Evolutionary conservation across 2,888 invertebrate genomes (phyloP), one percentile per base, ranked within the genome.

Genomic region (Geotrupes spiniger): DNA sequence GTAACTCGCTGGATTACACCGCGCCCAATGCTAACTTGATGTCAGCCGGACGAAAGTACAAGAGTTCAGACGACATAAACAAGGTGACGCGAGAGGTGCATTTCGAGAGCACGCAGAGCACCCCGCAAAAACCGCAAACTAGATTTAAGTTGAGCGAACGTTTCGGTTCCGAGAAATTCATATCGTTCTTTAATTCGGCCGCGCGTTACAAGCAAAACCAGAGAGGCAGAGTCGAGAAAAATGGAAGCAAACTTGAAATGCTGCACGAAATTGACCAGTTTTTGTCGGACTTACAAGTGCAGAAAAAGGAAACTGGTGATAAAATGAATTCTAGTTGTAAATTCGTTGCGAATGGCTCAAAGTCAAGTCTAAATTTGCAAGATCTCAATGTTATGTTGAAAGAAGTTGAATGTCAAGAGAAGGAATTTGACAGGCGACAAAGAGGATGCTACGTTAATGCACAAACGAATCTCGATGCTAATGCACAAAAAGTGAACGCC

Each of bases 381-480:
- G 74, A 76, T 53, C 71, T 76, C 1, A 70, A 76, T 33, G 66
- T 70, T 31, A 59, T 76, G 46, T 59, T 77, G 21, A 65, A 68
- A 46, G 70, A 73, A 51, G 70, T 76, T 64, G 75, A 76, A 53
- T 59, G 59, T 10, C 70, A 71, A 2, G 71, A 76, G 40, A 61
- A 63, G 36, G 66, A 69, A 54, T 62, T 73, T 26, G 68, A 70
- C 2, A 64, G 63, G 33, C 64, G 31, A 14, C 21, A 50, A 9
- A 49, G 46, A 41, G 31, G 11, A 31, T 12, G 8, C 8, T 6
- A 21, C 2, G 11, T 10, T 9, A 33, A 33, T 6, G 11, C 9
- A 12, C 3, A 15, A 33, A 33, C 33, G 14, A 21, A 21, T 21
- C 6, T 33, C 12, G 9, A 33, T 3, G 11, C 12, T 1, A 33